Evolutionary conservation across 2,797 vertebrate genomes (phyloP).

Genomic region (Echiichthys vipera): DNA sequence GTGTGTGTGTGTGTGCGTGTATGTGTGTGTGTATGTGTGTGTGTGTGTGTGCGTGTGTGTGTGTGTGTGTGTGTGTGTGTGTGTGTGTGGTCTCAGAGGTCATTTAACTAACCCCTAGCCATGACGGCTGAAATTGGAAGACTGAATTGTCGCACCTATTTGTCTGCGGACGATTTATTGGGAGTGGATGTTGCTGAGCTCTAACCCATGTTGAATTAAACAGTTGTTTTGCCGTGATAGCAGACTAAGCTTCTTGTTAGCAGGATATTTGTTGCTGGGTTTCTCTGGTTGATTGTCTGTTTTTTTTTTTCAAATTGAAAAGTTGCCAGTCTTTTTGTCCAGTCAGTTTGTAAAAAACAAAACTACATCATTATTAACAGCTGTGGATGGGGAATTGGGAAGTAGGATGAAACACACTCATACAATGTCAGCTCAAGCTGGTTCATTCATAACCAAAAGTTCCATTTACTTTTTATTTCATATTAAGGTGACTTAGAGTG

Average conservation of each 20-base stretch:
- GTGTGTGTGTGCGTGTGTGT: too few species aligned
- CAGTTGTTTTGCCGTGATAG: conserved; percentile 42
- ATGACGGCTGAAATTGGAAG: not conserved
- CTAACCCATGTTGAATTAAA: not conserved
- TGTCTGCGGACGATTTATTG: not conserved
- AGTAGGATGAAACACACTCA: not conserved
- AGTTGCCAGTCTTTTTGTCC: conserved; percentile 11
- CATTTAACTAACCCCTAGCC: not conserved
- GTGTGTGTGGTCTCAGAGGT: not conserved
- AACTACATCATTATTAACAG: conserved; percentile 3
- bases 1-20: not conserved
- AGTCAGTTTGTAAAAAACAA: not conserved
- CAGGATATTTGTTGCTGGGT: not conserved
- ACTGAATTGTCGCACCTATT: conserved; percentile 14
- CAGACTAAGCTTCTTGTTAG: not conserved
- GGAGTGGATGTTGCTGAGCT: conserved; percentile 7
- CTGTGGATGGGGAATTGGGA: conserved; percentile 10
- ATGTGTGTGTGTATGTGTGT: not conserved
- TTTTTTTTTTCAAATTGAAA: conserved; percentile 10
- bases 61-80: not conserved
- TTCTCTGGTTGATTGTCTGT: too few species aligned
- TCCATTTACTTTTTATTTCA: not conserved
- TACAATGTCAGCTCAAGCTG: not conserved
- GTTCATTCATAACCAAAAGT: conserved; percentile 16
- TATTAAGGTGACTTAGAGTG: too few species aligned